Percentiles rank a stretch among this genome's conserved stretches.
phyloP scores from a whole-genome alignment of 2,797 vertebrate species.

The Discoglossus pictus region DNA sequence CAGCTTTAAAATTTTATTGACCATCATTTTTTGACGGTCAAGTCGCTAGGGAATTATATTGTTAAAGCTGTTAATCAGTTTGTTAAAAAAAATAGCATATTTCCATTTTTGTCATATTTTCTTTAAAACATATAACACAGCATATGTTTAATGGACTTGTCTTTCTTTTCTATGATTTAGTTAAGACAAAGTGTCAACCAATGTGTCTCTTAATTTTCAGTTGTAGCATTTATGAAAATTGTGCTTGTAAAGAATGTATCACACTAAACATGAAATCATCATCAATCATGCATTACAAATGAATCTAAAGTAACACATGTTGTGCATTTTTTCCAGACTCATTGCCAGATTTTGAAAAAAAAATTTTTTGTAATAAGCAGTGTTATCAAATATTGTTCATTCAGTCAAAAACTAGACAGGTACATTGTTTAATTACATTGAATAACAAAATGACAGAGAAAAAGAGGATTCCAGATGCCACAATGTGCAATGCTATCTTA shows the following conservation, averaged over 20 bases:
- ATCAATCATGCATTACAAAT: neutral
- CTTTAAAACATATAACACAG: too few species aligned
- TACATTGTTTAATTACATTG: slow-evolving; percentile 22
- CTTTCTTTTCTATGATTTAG: too few species aligned
- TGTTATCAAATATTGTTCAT: neutral
- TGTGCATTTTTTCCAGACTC: too few species aligned
- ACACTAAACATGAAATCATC: too few species aligned
- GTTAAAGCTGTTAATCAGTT: too few species aligned
- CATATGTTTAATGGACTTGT: too few species aligned
- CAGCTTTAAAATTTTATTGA: too few species aligned
- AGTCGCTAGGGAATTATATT: too few species aligned
- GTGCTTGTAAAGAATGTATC: neutral
- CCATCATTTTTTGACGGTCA: too few species aligned
- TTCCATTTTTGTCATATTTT: too few species aligned
- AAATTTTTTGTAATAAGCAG: neutral
- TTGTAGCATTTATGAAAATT: slow-evolving; percentile 9
- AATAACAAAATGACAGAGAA: slow-evolving; percentile 20
- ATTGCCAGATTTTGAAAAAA: too few species aligned
- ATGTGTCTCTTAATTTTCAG: neutral
- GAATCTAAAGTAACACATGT: slow-evolving; percentile 2
- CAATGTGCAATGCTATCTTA: slow-evolving; percentile 12
- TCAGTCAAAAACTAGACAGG: neutral
- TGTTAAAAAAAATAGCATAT: too few species aligned
- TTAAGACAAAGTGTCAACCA: neutral
- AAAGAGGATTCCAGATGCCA: slow-evolving; percentile 18